Evolutionary conservation across 2,113 vertebrate species (phyloP), one percentile per base, ranked within the genome.

Genomic region (Saguinus imperator): DNA sequence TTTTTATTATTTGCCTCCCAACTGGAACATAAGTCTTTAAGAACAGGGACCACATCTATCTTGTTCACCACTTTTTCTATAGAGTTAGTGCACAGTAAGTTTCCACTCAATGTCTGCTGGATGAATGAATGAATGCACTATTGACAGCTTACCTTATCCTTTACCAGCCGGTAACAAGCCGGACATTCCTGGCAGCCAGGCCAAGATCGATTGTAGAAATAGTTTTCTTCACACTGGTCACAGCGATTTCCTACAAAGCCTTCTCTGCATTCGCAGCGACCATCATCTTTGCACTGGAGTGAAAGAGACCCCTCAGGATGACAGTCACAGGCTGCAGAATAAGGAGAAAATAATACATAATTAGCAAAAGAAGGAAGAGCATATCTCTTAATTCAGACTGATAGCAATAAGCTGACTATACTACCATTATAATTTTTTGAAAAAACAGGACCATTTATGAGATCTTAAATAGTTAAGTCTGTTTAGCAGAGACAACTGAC

Each of bases 181-280:
- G 99, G 99, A 75, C 99, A 99, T 96, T 99, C 99, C 97, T 99
- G 99, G 98, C 99, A 99, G 82, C 99, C 99, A 0, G 99, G 99
- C 64, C 98, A 98, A 0, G 99, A 99, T 75, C 99, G 99, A 97
- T 99, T 99, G 98, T 99, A 99, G 99, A 99, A 99, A 95, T 99
- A 99, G 95, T 99, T 99, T 98, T 99, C 99, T 96, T 99, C 99
- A 10, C 99, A 99, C 96, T 99, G 99, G 98, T 99, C 99, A 0
- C 99, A 99, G 70, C 99, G 99, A 75, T 64, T 98, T 0, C 99
- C 99, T n/a, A 99, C 99, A 0, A 99, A 99, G 58, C 99, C 99
- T 6, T 99, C 98, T 40, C 98, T 99, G 97, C 99, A 99, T 82
- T 99, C 98, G 0, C 99, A 99, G 75, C 91, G 99, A 0, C 99